Base-by-base conservation (phyloP, 2,888 invertebrate species). In the Ypsolopha sequella region DNA sequence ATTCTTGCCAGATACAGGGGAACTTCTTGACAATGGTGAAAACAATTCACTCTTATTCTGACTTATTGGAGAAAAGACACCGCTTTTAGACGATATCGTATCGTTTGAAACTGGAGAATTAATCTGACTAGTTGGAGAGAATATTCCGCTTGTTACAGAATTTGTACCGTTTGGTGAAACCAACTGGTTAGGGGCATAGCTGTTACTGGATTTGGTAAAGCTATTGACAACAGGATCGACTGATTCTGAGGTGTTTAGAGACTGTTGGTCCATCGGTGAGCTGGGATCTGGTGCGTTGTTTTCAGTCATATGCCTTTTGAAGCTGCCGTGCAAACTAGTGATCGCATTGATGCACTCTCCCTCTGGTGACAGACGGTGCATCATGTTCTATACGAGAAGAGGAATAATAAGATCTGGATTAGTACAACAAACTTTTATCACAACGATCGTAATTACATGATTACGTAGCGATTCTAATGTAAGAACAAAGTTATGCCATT, bases 301-400 rank as follows among this genome's bases (percentile, higher is more conserved):
- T 70, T 89, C 82, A 60, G 80, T 78, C 60, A 88, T 87, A 70
- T 89, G 88, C 60, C 88, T 74, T 74, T 88, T 89, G 70, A 89
- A 89, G 74, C 90, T 91, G 60, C 91, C 90, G 73, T 91, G 91
- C 62, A 91, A 80, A 66, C 76, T 91, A 60, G 91, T 85, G 61
- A 91, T 91, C 58, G 88, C 87, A 71, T 80, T 88, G 63, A 85
- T 78, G 72, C 89, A 88, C 68, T 90, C 89, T 57, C 92, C 92
- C 66, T 92, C 92, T 48, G 92, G 92, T 54, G 92, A 92, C 76
- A 92, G 86, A 63, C 92, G 89, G 68, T 92, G 91, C 66, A 90
- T 87, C 69, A 91, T 89, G 57, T 90, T 91, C 85, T 90, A 90
- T 67, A 85, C 63, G 68, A 77, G 73, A 80, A 82, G 69, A 82